Percentiles rank a stretch among this genome's conserved stretches.
Evolutionary conservation across 2,113 vertebrate genomes (phyloP).

Genomic region (Bombycilla garrulus): DNA sequence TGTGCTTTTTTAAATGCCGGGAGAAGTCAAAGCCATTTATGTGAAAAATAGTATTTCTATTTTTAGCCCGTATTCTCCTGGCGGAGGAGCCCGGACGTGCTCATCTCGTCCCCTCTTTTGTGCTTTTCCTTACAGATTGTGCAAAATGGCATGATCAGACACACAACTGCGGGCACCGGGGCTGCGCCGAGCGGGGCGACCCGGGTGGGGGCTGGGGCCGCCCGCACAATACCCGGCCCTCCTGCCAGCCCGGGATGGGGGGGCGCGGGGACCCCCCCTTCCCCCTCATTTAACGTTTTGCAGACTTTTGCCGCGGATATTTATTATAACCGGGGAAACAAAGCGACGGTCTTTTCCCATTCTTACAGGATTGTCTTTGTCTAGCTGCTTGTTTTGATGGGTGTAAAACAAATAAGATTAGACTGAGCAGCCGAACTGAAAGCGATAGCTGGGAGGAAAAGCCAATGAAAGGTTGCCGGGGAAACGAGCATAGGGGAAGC

Average conservation of each 20-base stretch:
- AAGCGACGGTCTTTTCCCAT: constrained; percentile 79
- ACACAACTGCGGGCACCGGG: constrained; percentile 66
- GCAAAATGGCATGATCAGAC: constrained; percentile 75
- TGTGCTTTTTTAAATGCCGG: constrained; percentile 60
- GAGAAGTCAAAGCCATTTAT: constrained; percentile 69
- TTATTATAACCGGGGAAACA: constrained; percentile 72
- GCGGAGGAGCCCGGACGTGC: constrained; percentile 58
- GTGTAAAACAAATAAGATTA: constrained; percentile 91
- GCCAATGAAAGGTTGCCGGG: constrained; percentile 88
- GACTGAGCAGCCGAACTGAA: constrained; percentile 87
- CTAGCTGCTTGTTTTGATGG: constrained; percentile 88
- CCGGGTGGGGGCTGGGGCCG: constrained; percentile 54
- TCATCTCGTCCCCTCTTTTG: constrained; percentile 58
- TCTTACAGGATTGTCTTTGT: constrained; percentile 86
- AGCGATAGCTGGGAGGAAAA: constrained; percentile 89
- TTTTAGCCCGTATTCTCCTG: constrained; percentile 73
- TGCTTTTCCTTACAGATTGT: constrained; percentile 68
- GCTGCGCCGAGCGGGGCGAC: constrained; percentile 47
- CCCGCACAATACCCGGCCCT: constrained; percentile 66
- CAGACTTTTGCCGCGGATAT: constrained; percentile 69
- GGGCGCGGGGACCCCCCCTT: background rate
- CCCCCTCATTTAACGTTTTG: constrained; percentile 45
- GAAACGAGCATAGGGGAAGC: constrained; percentile 87
- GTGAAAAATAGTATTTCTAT: constrained; percentile 81
- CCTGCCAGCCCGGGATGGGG: constrained; percentile 33